Base-by-base conservation (phyloP, 1,140 invertebrate species). In the Sitodiplosis mosellana region DNA sequence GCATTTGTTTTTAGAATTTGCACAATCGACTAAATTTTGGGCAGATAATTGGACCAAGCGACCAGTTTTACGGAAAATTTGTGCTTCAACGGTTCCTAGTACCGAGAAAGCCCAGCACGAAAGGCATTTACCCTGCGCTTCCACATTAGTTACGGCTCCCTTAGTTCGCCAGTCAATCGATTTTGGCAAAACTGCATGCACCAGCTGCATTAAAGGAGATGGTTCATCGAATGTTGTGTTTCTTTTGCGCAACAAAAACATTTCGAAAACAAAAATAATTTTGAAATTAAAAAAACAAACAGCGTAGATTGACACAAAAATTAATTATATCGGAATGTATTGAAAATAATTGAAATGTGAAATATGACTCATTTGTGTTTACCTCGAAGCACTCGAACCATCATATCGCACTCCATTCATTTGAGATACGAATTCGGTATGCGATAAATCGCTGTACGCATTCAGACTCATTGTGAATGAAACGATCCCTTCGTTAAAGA, bases 1-100 rank as follows among this genome's bases (percentile, higher is more conserved):
- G 67, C 95, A 99, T 38, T 94, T 95, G 61, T 93, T 77, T 69
- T 98, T 98, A 11, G 91, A 92, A 1, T 58, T 56, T 1, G 90
- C 93, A 61, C 95, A 99, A 70, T 99, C 95, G 20, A 99, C 74
- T 38, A 99, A 69, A 65, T 99, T 97, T 70, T 99, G 94, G 69
- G 98, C 95, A 54, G 88, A 94, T 0, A 99, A 74, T 2, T 89
- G 92, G 4, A 93, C 75, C 14, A 99, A 70, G 51, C 78, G 74
- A 40, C 84, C 84, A 21, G 74, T 80, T 61, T 84, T 79, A 51
- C 90, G 78, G 68, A 85, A 94, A 65, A 95, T 83, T 66, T 98
- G 94, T 15, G 87, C 94, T 72, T 99, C 95, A 19, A 99, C 67
- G 0, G 94, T 70, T 19, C 93, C 95, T 53, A 91, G 96, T 8